Evolutionary conservation across 2,113 vertebrate genomes (phyloP).

Genomic region (Brachionichthys hirsutus): DNA sequence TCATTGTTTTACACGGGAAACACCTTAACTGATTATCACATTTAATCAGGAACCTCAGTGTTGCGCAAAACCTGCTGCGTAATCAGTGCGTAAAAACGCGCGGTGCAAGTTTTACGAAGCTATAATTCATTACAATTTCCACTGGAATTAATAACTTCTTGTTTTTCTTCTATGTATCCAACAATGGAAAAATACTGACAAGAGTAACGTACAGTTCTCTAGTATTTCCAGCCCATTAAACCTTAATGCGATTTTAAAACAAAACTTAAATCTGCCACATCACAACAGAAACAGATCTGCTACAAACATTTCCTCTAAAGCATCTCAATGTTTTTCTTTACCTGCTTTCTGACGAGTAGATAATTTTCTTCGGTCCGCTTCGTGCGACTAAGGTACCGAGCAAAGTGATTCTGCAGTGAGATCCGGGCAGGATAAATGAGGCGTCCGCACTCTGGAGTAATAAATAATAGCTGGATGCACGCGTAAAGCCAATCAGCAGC

Average conservation of each 20-base stretch:
- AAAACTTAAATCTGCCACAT: no score
- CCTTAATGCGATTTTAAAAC: no score
- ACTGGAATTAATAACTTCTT: no score
- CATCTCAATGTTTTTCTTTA: conserved; percentile 22
- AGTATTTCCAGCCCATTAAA: no score
- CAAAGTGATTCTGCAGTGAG: conserved; percentile 46
- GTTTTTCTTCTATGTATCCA: no score
- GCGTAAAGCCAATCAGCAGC: conserved; percentile 78
- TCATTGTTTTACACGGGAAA: neutral
- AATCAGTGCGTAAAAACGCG: conserved; percentile 57
- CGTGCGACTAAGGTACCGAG: conserved; percentile 28
- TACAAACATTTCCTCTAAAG: no score
- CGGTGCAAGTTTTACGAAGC: neutral
- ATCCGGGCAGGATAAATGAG: conserved; percentile 50
- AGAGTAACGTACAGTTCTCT: no score
- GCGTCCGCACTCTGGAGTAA: conserved; percentile 46
- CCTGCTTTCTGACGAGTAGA: conserved; percentile 44
- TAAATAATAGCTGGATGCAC: conserved; percentile 71
- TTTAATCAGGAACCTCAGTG: neutral
- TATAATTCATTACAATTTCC: neutral
- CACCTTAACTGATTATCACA: neutral
- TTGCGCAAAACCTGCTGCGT: conserved; percentile 2
- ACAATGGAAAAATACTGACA: no score
- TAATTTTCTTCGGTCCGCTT: conserved; percentile 22
- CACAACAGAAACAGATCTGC: no score